Conservation (phyloP, 2,888 invertebrate genomes). For the Cephus pygmeus region DNA sequence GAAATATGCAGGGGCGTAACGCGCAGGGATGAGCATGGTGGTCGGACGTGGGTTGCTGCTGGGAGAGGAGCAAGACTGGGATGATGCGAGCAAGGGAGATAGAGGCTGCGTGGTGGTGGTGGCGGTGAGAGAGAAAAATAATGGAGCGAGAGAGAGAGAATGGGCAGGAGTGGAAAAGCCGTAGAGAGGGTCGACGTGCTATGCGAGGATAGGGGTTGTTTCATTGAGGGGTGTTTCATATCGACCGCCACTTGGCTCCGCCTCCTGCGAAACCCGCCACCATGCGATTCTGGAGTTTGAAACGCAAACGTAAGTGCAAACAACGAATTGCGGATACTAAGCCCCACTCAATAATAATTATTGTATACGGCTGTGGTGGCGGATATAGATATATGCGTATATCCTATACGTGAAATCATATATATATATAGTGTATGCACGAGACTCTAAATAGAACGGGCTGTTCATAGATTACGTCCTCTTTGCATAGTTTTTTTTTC, state of each 20-base stretch:
- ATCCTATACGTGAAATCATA: background rate
- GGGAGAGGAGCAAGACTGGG: background rate
- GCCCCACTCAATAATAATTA: conserved; percentile 21
- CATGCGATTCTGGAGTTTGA: conserved; percentile 23
- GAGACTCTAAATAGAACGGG: background rate
- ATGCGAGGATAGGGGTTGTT: conserved; percentile 38
- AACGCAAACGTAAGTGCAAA: conserved; percentile 18
- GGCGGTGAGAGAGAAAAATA: background rate
- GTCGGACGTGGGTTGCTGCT: background rate
- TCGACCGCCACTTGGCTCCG: conserved; percentile 52
- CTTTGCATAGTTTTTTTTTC: background rate
- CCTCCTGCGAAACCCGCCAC: conserved; percentile 36
- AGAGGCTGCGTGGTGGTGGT: background rate
- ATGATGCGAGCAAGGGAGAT: background rate
- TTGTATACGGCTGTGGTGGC: conserved; percentile 5
- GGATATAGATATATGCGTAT: background rate
- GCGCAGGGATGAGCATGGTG: background rate
- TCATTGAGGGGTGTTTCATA: conserved; percentile 52
- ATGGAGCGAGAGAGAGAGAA: conserved; percentile 6
- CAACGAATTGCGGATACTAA: conserved; percentile 21
- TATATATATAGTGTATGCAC: background rate
- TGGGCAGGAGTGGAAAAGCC: conserved; percentile 15
- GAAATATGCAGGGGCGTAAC: conserved; percentile 18
- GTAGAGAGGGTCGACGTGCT: conserved; percentile 11
- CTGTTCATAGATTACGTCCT: background rate